Base-by-base conservation (phyloP, 2,113 vertebrate genomes). In the Lagenorhynchus albirostris region DNA sequence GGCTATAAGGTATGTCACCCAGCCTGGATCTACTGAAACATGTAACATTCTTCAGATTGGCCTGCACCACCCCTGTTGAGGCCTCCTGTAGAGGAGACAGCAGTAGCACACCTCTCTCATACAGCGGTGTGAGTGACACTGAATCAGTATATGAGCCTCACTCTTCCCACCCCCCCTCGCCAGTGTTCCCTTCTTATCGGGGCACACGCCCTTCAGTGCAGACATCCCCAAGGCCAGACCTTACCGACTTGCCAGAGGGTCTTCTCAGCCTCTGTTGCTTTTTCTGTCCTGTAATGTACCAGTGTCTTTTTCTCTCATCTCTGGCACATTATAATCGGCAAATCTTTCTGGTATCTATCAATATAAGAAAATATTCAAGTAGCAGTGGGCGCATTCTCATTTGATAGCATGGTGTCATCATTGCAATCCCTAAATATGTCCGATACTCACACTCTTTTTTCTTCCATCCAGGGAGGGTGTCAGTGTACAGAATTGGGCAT, bases 131-230 rank as follows among this genome's bases (percentile, higher is more conserved):
- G 18, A 1, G 1, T 33, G 17, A 1, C 31, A 4, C 25, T 41
- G 79, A 80, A 25, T 76, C n/a, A 65, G 15, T 33, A 10, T 29
- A 13, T 31, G 58, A 0, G 0, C 29, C 38, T 47, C 14, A 38
- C 15, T 12, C 20, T 4, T 31, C 9, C 8, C 4, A 0, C 2
- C 20, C 41, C 55, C 1, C 3, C 36, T 1, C 77, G 62, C 10
- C 4, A 62, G 38, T 25, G 41, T 31, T 58, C 11, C n/a, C 17
- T 44, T 91, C 9, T 6, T 21, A 58, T 36, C 0, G 3, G 14
- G 9, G 12, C 5, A 17, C 12, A 3, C 0, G 4, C 8, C 36
- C 50, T 86, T 74, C 6, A 11, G 2, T 3, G 21, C 58, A 63
- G 8, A 74, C 2, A 31, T 62, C 58, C 36, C 38, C 65, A 36